A percentile compares a stretch with the other conserved stretches of the same genome.
Conservation (phyloP, 1,140 invertebrate species). For the Antheraea pernyi region DNA sequence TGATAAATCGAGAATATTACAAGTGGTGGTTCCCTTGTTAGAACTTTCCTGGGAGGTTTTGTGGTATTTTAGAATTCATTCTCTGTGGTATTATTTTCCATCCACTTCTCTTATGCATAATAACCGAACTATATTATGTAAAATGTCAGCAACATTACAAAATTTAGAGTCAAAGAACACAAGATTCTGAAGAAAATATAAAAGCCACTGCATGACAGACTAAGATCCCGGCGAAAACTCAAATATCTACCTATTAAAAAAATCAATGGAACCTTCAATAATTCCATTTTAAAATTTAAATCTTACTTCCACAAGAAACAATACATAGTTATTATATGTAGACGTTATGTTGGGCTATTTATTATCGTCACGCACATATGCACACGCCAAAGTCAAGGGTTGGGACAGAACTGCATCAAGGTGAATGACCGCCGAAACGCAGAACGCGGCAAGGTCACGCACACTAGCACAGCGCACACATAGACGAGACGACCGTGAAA, state of each 20-base stretch:
- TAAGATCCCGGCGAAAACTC: background rate
- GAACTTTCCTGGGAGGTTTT: too few relatives aligned
- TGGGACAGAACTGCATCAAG: constrained; percentile 60
- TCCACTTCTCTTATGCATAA: too few relatives aligned
- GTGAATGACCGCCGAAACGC: constrained; percentile 74
- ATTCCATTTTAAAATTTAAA: constrained; percentile 1
- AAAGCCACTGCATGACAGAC: too few relatives aligned
- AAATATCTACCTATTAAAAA: background rate
- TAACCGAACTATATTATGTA: too few relatives aligned
- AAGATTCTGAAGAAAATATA: too few relatives aligned
- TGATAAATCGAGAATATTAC: too few relatives aligned
- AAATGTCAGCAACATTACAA: too few relatives aligned
- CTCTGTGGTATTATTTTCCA: too few relatives aligned
- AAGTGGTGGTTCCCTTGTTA: too few relatives aligned
- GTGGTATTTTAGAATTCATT: too few relatives aligned
- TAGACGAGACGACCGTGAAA: constrained; percentile 61
- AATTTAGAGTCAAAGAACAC: too few relatives aligned
- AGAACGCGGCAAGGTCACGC: constrained; percentile 66
- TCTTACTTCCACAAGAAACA: background rate
- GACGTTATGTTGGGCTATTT: background rate
- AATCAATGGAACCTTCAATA: background rate
- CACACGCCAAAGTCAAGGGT: constrained; percentile 64
- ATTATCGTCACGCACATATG: background rate
- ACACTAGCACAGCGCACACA: constrained; percentile 57
- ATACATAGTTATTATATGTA: background rate